Base-by-base conservation (phyloP, 1,140 invertebrate genomes). In the Zophobas morio region DNA sequence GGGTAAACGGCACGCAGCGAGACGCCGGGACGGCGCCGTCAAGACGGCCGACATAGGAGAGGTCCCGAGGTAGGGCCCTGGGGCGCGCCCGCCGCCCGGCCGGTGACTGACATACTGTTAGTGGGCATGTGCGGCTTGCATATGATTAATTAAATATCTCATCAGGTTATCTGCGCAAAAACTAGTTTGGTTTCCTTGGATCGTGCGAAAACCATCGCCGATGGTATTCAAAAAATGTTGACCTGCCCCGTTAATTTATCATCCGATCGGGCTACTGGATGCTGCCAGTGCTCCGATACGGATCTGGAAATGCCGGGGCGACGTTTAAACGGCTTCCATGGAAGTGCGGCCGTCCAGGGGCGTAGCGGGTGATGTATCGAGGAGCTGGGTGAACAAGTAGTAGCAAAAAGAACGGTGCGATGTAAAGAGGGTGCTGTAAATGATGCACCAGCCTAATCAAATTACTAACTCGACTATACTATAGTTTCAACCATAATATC, bases 71-170 rank as follows among this genome's bases (percentile, higher is more conserved):
- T 36, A n/a, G 60, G 2, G 37, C 37, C 60, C 60, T 66, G 60
- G 20, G 60, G 60, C 60, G 39, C 60, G n/a, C 49, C 20, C 49
- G 49, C 49, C 3, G n/a, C 42, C 3, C 54, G 20, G 6, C 57
- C 57, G 57, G 57, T 66, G 60, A 66, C 60, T 66, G 60, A 66
- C 60, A 42, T 66, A 66, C 60, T 66, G 60, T 66, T 66, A 66
- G n/a, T 60, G 56, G 8, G 3, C 37, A 60, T 60, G 37, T 60
- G 60, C 60, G 39, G 39, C 4, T 51, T 51, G 49, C 49, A 51
- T 51, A 20, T 20, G n/a, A 51, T 51, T 51, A 51, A 51, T 51
- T 51, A 51, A 51, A 51, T 20, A 51, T 51, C 20, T 51, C 4
- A 51, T 51, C 49, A 20, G n/a, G 20, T 20, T 4, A 5, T 5